Evolutionary conservation across 2,797 vertebrate genomes (phyloP).

Genomic region (Melanotaenia trifasciata): DNA sequence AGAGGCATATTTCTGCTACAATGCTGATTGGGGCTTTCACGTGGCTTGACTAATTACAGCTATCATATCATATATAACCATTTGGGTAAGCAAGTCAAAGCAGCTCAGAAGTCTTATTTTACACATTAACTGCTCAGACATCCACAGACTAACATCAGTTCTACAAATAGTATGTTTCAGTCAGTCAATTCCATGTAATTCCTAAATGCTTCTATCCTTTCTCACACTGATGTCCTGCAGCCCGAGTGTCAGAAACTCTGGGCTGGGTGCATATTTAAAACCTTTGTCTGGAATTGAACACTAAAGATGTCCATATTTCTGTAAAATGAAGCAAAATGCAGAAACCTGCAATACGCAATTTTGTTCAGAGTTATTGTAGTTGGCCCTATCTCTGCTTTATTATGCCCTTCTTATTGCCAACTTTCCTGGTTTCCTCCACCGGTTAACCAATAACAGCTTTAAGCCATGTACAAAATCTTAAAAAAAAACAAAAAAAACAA

Average conservation of each 20-base stretch:
- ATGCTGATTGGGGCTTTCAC: slow-evolving; percentile 40
- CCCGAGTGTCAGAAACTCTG: slow-evolving; percentile 10
- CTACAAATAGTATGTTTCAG: slow-evolving; percentile 20
- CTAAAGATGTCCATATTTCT: slow-evolving; percentile 9
- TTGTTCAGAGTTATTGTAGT: too few relatives aligned
- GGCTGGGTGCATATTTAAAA: slow-evolving; percentile 28
- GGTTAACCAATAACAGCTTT: too few relatives aligned
- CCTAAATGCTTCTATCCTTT: slow-evolving; percentile 12
- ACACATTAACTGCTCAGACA: slow-evolving; percentile 20
- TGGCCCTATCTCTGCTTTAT: too few relatives aligned
- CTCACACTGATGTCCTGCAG: slow-evolving; percentile 23
- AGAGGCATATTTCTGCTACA: slow-evolving; percentile 35
- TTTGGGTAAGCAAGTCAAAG: slow-evolving; percentile 6
- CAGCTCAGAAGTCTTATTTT: slow-evolving; percentile 11
- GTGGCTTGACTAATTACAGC: slow-evolving; percentile 49
- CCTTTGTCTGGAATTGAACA: not conserved
- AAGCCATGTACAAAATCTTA: too few relatives aligned
- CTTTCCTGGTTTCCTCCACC: too few relatives aligned
- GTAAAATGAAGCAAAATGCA: slow-evolving; percentile 8
- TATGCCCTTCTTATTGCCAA: too few relatives aligned
- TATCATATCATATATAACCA: slow-evolving; percentile 35
- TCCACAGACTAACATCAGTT: slow-evolving; percentile 16
- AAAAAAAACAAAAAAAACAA: too few relatives aligned
- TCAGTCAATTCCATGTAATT: not conserved
- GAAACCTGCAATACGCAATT: too few relatives aligned